Base-by-base conservation (phyloP, 1,140 invertebrate species). In the Diploscapter pachys region DNA sequence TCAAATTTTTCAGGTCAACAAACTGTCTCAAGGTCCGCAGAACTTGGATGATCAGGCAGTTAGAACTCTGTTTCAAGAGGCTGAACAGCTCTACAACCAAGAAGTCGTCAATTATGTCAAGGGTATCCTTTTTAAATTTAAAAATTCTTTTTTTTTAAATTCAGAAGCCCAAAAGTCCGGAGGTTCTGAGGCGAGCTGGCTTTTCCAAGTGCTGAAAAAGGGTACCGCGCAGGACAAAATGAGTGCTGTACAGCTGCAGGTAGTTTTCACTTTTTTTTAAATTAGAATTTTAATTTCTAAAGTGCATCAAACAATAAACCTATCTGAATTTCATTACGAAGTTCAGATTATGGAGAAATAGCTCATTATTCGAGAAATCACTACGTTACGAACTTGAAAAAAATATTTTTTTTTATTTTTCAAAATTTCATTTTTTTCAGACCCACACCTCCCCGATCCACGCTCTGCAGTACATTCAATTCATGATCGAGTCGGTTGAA, bases 161-260 rank as follows among this genome's bases (percentile, higher is more conserved):
- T 67, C 59, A 11, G 11, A 52, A 5, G 5, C n/a, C n/a, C 59
- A 70, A 51, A 31, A 31, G 31, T 31, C 31, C 31, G 59, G 61
- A 4, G 75, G 75, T 55, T 71, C 68, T 3, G 75, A 76, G 63
- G 75, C 75, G 8, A 56, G 69, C 2, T 76, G 75, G 75, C 63
- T 76, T 3, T 65, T 66, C 48, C 64, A 63, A 48, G 70, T 76
- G 4, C 57, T 72, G 13, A 56, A 61, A 6, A 71, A 72, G 50
- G 75, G 75, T 59, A 76, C 75, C 48, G 52, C 68, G 13, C 6
- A 53, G 2, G 94, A 96, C 87, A 93, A 92, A 88, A 89, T 95
- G 63, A 93, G 93, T 52, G 93, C 93, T 2, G 90, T 90, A 63
- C 91, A 92, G 50, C 86, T 96, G 5, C 85, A 92, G 13, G 90